Conservation (phyloP, 2,113 vertebrate genomes). For the Myocastor coypus region DNA sequence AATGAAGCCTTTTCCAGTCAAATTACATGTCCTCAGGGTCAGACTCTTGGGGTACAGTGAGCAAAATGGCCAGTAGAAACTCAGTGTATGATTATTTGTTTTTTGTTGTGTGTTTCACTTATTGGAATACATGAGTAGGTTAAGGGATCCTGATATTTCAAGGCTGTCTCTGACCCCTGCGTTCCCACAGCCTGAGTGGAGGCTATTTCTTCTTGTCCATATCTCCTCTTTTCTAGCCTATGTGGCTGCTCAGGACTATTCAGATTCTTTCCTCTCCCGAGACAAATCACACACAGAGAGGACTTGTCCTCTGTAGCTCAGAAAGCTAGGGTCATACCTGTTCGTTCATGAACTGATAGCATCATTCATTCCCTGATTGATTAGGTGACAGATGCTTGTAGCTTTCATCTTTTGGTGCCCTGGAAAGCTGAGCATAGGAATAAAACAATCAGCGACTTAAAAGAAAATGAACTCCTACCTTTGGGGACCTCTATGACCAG, state of each 20-base stretch:
- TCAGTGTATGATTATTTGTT: not conserved
- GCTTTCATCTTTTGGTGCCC: not conserved
- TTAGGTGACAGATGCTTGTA: not conserved
- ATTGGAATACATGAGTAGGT: not conserved
- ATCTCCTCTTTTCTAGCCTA: not conserved
- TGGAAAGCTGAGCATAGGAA: not conserved
- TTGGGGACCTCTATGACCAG: not conserved
- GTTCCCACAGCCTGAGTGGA: not conserved
- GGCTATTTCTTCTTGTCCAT: not conserved
- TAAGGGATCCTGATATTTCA: not conserved
- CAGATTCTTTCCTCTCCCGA: not conserved
- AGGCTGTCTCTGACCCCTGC: not conserved
- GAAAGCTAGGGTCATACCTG: not conserved
- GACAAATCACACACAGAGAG: not conserved
- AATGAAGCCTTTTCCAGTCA: not conserved
- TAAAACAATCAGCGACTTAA: not conserved
- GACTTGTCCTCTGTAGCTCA: not conserved
- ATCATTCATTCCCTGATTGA: not conserved
- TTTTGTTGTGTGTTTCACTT: not conserved
- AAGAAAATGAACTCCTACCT: not conserved
- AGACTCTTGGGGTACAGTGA: not conserved
- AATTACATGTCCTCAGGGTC: accelerated
- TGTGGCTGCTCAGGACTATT: not conserved
- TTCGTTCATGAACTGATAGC: not conserved
- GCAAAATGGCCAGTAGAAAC: not conserved